Evolutionary conservation across 2,888 invertebrate species (phyloP).

Genomic region (Noctua pronuba): DNA sequence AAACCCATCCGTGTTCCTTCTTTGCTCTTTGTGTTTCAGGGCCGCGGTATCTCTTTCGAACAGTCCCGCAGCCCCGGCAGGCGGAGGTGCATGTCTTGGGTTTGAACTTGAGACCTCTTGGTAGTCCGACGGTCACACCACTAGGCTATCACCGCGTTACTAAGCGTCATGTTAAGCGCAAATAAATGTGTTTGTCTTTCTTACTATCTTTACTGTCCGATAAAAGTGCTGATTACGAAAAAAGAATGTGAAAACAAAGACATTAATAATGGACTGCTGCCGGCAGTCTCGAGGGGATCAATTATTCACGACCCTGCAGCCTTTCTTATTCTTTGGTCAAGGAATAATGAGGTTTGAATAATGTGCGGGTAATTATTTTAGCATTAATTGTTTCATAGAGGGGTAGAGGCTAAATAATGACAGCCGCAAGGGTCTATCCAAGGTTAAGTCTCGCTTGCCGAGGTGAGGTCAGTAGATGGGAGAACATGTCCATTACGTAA

Average conservation of each 20-base stretch:
- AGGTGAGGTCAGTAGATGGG: background rate
- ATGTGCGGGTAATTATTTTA: background rate
- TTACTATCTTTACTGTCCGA: background rate
- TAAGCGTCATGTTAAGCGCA: too few species aligned
- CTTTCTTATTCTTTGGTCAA: background rate
- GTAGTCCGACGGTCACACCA: too few species aligned
- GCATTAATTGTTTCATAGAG: background rate
- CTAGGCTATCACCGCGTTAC: background rate
- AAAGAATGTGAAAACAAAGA: constrained; percentile 17
- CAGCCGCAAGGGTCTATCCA: background rate
- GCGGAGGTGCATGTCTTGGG: too few species aligned
- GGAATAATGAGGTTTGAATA: background rate
- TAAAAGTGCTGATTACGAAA: constrained; percentile 8
- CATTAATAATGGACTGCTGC: constrained; percentile 26
- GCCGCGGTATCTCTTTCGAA: too few species aligned
- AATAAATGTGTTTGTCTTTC: background rate
- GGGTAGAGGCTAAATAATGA: too few species aligned
- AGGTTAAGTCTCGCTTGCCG: background rate
- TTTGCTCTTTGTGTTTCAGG: too few species aligned
- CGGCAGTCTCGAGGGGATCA: constrained; percentile 11
- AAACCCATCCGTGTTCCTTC: too few species aligned
- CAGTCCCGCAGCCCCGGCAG: too few species aligned
- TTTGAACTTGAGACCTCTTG: too few species aligned
- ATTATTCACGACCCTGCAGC: constrained; percentile 21
- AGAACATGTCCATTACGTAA: too few species aligned